phyloP scores from a whole-genome alignment of 1,140 invertebrate genomes.

The Sarcophaga peregrina region DNA sequence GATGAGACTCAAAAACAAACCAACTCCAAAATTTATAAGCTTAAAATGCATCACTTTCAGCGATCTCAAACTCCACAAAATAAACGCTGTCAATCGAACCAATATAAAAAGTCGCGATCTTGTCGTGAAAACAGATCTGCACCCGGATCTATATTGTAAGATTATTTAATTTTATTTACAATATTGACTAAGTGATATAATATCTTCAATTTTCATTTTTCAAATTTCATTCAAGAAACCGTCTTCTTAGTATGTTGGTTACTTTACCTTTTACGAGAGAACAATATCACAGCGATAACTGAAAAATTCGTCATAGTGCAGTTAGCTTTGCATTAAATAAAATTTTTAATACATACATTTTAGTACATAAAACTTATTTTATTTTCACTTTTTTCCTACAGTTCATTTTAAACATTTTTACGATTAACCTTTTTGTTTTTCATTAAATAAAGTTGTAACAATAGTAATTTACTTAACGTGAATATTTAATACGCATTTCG shows the following conservation, averaged over 20 bases:
- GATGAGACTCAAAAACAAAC: not conserved
- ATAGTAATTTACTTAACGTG: too few species aligned
- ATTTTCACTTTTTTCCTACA: not conserved
- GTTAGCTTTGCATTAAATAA: too few species aligned
- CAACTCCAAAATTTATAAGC: constrained; percentile 59
- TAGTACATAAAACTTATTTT: constrained; percentile 4
- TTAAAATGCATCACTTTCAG: constrained; percentile 56
- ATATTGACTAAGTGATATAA: constrained; percentile 40
- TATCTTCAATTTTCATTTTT: constrained; percentile 24
- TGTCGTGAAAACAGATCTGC: constrained; percentile 55
- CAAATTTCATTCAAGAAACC: constrained; percentile 51
- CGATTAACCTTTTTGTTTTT: not conserved
- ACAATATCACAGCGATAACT: not conserved
- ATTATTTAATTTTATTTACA: constrained; percentile 44
- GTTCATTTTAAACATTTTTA: too few species aligned
- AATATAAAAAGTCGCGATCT: constrained; percentile 55
- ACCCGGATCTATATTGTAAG: constrained; percentile 60
- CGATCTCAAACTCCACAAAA: constrained; percentile 7
- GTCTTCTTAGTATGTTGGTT: constrained; percentile 56
- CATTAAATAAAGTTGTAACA: not conserved
- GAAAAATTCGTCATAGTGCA: not conserved
- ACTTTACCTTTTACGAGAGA: constrained; percentile 5
- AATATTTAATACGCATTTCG: too few species aligned
- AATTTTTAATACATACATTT: too few species aligned
- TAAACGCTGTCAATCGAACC: constrained; percentile 53